Conservation (phyloP, 2,113 vertebrate species). For the Fulica atra region DNA sequence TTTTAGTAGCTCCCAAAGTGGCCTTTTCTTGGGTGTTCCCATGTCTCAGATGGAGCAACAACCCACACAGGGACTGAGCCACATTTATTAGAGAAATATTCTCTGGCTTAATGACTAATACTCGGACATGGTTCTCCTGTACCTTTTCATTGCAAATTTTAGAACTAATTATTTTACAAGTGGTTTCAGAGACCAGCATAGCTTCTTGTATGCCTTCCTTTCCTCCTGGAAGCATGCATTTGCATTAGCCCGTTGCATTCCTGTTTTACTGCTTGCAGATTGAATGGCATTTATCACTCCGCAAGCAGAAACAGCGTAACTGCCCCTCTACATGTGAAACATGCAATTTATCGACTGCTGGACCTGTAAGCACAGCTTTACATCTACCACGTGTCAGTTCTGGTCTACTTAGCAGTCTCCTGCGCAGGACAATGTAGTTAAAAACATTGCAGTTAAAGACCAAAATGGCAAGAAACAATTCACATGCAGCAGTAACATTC, state of each 20-base stretch:
- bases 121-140: background rate
- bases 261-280: constrained; percentile 47
- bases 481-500: constrained; percentile 21
- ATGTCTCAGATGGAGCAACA: background rate
- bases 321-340: constrained; percentile 59
- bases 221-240: background rate
- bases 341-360: constrained; percentile 68
- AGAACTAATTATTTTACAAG: constrained; percentile 14
- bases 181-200: background rate
- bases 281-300: constrained; percentile 70
- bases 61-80: background rate
- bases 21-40: background rate
- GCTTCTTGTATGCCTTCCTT: constrained; percentile 6
- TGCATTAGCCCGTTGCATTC: constrained; percentile 19
- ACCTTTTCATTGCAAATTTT: constrained; percentile 3
- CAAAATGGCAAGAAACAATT: constrained; percentile 9
- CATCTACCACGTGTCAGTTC: constrained; percentile 73
- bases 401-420: constrained; percentile 57
- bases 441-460: constrained; percentile 36
- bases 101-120: background rate
- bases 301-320: constrained; percentile 54
- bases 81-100: background rate
- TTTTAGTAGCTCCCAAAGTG: background rate
- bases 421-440: constrained; percentile 31
- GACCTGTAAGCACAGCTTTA: constrained; percentile 44